Base-by-base conservation (phyloP, 2,797 vertebrate genomes). In the Sternarchorhynchus goeldii region DNA sequence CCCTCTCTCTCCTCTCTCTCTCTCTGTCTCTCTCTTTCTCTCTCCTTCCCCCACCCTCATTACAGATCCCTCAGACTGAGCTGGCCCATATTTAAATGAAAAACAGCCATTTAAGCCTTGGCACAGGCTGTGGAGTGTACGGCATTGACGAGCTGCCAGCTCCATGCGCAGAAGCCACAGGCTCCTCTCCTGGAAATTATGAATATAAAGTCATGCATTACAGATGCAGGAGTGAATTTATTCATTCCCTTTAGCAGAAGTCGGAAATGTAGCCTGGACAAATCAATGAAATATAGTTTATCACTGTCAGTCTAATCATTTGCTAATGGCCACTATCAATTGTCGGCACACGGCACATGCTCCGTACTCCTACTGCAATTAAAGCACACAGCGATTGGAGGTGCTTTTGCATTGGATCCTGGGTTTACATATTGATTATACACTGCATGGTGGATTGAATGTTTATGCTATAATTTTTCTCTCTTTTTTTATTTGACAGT, bases 311-410 rank as follows among this genome's bases (percentile, higher is more conserved):
- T 87, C 90, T 93, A 93, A 94, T 93, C 91, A 93, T 94, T 92
- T 86, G 88, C 92, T 93, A 93, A 94, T 93, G 92, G 91, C 91
- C 84, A 90, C 91, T 92, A 93, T 94, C 93, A 93, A 93, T 94
- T 93, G 90, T 91, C 86, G 85, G 89, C 90, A 86, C 84, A 86
- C 83, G 73, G 90, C 85, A 82, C 82, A 84, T 78, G 82, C 88
- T 89, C 87, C 85, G 88, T 87, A 83, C 89, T 82, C 84, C 84
- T 14, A 81, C 85, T 85, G 90, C 93, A 93, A 93, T 93, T 93
- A 93, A 90, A 92, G 87, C 87, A 88, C 91, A 90, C 90, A 88
- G 85, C 88, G 88, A 88, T 84, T 87, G 88, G 90, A 90, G 88
- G 88, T 87, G 90, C 86, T 91, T 91, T 89, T 91, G 87, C 89